Base-by-base conservation (phyloP, 2,797 vertebrate species). In the Glossophaga mutica region DNA sequence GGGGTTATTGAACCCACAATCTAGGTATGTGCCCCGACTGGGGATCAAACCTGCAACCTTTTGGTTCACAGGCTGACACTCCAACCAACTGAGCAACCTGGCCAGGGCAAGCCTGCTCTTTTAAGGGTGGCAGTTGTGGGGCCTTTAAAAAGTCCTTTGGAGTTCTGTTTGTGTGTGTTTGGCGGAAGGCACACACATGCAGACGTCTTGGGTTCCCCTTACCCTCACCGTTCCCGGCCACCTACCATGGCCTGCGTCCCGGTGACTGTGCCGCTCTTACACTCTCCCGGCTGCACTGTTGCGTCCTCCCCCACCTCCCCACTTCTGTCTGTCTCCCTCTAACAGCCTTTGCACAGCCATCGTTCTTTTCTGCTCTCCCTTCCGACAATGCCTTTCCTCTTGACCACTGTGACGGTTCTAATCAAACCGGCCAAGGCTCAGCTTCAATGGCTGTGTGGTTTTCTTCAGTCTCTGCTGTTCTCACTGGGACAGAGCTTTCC, bases 221-320 rank as follows among this genome's bases (percentile, higher is more conserved):
- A 5, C 15, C 26, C 68, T 74, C 0, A 0, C 22, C 32, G 34
- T 65, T 57, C 32, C 74, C 21, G 11, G 71, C 16, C 10, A 0
- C 5, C 12, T 22, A 3, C 2, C 21, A 10, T 11, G 2, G 37
- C 59, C 57, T 32, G 11, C 0, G 0, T 22, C 65, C 59, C 32
- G 50, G 9, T 26, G 29, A 11, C 29, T 59, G 55, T 6, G 8
- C 15, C 12, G 26, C 39, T 42, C 22, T 1, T 0, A 6, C 26
- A 50, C 62, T 50, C 24, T 71, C 4, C 50, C 2, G 8, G 76
- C 29, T 84, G 77, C 14, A 11, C 37, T 18, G 26, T 5, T 10
- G 24, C 1, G 0, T 12, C 48, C 42, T n/a, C 48, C 16, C 24
- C 59, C 21, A 0, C 34, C 42, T 62, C 29, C 3, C 21, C 6